Evolutionary conservation across 2,797 vertebrate species (phyloP).

Genomic region (Mus spretus): DNA sequence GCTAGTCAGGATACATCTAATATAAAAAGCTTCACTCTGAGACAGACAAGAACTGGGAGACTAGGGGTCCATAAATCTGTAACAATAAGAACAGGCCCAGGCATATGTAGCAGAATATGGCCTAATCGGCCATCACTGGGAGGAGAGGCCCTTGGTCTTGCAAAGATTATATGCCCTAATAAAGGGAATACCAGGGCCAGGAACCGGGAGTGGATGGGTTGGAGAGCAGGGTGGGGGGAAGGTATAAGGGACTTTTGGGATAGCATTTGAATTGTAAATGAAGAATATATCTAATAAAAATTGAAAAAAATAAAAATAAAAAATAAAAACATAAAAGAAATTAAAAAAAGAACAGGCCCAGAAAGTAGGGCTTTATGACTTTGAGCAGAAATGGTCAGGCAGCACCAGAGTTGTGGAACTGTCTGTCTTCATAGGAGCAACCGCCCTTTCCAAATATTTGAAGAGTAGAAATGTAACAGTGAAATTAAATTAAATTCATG

Average conservation of each 20-base stretch:
- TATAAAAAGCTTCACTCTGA: neutral
- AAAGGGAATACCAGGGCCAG: too few relatives aligned
- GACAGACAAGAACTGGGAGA: neutral
- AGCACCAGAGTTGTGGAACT: accelerated
- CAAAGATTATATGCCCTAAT: too few relatives aligned
- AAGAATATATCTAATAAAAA: too few relatives aligned
- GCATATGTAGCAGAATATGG: too few relatives aligned
- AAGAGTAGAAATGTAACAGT: conserved; percentile 11
- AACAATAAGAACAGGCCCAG: neutral
- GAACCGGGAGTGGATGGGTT: too few relatives aligned
- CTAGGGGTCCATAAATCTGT: neutral
- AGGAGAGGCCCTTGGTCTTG: too few relatives aligned
- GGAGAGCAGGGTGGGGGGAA: too few relatives aligned
- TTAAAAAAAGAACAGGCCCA: neutral
- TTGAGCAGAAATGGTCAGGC: neutral
- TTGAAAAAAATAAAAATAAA: too few relatives aligned
- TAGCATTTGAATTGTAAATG: too few relatives aligned
- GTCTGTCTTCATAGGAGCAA: neutral
- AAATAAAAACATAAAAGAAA: too few relatives aligned
- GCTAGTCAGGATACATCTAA: neutral
- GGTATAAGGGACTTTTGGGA: too few relatives aligned
- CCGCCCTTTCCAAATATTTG: neutral
- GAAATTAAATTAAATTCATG: neutral
- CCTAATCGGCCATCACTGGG: too few relatives aligned
- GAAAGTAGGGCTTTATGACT: neutral